These are phyloP conservation scores for Gymnocheta viridis DNA, from an alignment of 2,888 invertebrate species.

Conservation along the genomic window DNA sequence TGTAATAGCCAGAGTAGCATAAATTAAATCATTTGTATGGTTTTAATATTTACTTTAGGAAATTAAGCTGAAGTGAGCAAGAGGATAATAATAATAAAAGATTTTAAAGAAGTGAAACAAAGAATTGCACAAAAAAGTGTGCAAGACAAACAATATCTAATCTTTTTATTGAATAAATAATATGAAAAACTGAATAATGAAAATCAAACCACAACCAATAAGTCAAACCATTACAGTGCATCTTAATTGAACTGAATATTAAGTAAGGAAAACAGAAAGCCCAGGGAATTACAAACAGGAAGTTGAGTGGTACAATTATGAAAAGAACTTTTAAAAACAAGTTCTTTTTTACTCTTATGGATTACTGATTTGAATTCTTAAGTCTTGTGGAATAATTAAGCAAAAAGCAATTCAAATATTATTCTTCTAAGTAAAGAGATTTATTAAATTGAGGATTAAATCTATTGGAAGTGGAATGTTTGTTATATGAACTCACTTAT, in stretches of 20 bases:
- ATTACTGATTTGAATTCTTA: constrained; percentile 11
- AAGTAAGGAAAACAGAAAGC: background rate
- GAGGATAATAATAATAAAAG: constrained; percentile 36
- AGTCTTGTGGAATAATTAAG: constrained; percentile 7
- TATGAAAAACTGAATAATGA: constrained; percentile 6
- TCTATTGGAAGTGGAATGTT: constrained; percentile 1
- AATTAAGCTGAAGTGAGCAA: constrained; percentile 69
- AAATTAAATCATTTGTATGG: constrained; percentile 66
- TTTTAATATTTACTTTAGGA: constrained; percentile 67
- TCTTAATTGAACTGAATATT: background rate
- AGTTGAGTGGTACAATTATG: background rate
- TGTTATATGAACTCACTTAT: background rate
- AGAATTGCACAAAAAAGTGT: background rate
- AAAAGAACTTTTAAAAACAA: constrained; percentile 1
- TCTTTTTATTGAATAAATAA: constrained; percentile 58
- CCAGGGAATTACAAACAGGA: too few relatives aligned
- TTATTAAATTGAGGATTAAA: background rate
- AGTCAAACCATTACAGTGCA: constrained; percentile 23
- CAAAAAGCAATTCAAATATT: constrained; percentile 14
- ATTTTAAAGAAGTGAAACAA: background rate
- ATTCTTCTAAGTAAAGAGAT: background rate
- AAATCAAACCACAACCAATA: constrained; percentile 50
- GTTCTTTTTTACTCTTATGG: background rate
- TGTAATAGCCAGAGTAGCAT: constrained; percentile 40
- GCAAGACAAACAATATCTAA: constrained; percentile 6